Conservation (phyloP, 2,113 vertebrate species). For the Callaeas wilsoni region DNA sequence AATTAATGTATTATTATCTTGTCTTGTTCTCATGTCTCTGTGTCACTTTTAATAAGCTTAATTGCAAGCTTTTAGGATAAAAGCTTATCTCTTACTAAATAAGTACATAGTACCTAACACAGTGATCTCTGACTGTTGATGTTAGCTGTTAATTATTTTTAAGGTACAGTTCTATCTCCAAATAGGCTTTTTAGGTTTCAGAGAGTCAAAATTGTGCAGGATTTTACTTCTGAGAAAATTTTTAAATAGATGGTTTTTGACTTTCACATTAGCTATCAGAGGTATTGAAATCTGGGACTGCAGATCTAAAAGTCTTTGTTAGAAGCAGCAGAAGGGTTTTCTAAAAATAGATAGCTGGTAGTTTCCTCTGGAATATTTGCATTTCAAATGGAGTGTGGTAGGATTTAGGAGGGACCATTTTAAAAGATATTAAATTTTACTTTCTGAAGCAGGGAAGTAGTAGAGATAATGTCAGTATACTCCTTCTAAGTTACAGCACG, state of each 20-base stretch:
- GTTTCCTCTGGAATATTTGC: constrained; percentile 24
- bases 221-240: not conserved
- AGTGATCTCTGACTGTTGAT: not conserved
- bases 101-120: not conserved
- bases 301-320: constrained; percentile 2
- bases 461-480: not conserved
- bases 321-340: not conserved
- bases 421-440: not conserved
- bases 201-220: not conserved
- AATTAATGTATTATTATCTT: constrained; percentile 53
- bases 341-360: not conserved
- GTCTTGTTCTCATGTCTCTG: constrained; percentile 10
- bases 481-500: not conserved
- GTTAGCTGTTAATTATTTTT: constrained; percentile 8
- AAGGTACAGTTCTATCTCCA: not conserved
- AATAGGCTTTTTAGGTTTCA: not conserved
- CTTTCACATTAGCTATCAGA: not conserved
- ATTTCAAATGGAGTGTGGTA: not conserved
- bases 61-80: constrained; percentile 43
- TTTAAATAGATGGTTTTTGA: not conserved
- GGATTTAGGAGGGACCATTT: not conserved
- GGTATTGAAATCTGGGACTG: not conserved
- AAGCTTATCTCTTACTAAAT: constrained; percentile 4
- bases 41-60: constrained; percentile 44
- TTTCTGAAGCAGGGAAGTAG: not conserved